Evolutionary conservation across 2,113 vertebrate species (phyloP).

Genomic region (Rattus rattus): DNA sequence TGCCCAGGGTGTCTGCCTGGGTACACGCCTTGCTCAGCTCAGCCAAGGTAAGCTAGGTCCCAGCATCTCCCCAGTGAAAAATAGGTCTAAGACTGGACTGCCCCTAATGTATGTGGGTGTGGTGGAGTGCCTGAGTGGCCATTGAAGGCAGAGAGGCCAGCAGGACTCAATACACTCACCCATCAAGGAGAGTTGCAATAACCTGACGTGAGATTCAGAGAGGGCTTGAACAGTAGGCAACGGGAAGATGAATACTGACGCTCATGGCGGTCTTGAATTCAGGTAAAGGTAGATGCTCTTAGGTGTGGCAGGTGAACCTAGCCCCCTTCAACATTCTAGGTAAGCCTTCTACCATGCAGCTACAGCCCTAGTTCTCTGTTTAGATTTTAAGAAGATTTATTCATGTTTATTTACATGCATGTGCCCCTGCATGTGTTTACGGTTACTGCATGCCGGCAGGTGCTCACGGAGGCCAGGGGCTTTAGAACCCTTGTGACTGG

Average conservation of each 20-base stretch:
- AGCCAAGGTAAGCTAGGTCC: constrained; percentile 73
- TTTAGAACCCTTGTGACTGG: not conserved
- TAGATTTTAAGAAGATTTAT: not conserved
- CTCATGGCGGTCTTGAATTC: constrained; percentile 9
- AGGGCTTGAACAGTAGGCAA: not conserved
- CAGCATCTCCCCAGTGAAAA: not conserved
- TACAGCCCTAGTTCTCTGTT: not conserved
- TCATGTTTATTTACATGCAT: not conserved
- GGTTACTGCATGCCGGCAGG: not conserved
- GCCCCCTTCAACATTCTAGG: not conserved
- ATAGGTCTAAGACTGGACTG: not conserved
- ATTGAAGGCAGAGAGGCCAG: not conserved
- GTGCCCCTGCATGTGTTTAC: not conserved
- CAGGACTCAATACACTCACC: not conserved
- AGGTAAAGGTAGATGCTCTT: constrained; percentile 8
- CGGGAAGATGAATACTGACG: not conserved
- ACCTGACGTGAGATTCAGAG: not conserved
- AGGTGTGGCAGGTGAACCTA: not conserved
- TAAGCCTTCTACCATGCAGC: not conserved
- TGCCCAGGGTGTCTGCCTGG: constrained; percentile 62
- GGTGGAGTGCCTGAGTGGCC: not conserved
- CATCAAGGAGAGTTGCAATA: not conserved
- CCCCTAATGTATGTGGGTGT: not conserved
- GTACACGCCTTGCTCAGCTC: constrained; percentile 69
- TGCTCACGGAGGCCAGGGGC: not conserved